Evolutionary conservation across 2,797 vertebrate genomes (phyloP).

Genomic region (Galaxias olidus): DNA sequence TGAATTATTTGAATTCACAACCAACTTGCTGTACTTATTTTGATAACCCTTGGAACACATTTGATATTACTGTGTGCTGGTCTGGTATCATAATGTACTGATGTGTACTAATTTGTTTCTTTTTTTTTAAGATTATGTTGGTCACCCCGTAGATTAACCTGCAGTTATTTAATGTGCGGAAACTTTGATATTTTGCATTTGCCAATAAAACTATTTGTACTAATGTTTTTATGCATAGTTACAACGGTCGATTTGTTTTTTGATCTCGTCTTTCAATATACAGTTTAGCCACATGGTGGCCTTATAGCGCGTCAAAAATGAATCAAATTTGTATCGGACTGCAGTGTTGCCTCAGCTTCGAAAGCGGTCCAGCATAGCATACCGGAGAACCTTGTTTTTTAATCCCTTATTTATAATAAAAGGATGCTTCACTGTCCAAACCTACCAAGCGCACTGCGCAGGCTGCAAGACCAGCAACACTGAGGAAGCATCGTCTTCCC

Average conservation of each 20-base stretch:
- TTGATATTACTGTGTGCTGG: conserved; percentile 52
- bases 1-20: conserved; percentile 20
- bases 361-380: no score
- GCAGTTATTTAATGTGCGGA: conserved; percentile 34
- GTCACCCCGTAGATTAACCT: conserved; percentile 25
- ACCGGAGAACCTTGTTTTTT: no score
- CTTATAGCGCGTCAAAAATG: background rate
- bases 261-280: background rate
- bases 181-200: conserved; percentile 62
- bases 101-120: conserved; percentile 29
- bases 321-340: no score
- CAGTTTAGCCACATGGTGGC: conserved; percentile 10
- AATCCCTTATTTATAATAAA: no score
- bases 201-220: conserved; percentile 60
- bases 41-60: conserved; percentile 30
- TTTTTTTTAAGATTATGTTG: conserved; percentile 36
- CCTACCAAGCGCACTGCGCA: no score
- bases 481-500: no score
- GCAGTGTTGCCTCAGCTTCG: no score
- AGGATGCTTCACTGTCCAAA: no score
- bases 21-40: conserved; percentile 21
- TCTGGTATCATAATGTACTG: conserved; percentile 52
- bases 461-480: no score
- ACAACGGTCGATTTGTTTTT: background rate
- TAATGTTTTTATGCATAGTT: background rate